phyloP scores from a whole-genome alignment of 2,888 invertebrate genomes.

The Diarsia brunnea region DNA sequence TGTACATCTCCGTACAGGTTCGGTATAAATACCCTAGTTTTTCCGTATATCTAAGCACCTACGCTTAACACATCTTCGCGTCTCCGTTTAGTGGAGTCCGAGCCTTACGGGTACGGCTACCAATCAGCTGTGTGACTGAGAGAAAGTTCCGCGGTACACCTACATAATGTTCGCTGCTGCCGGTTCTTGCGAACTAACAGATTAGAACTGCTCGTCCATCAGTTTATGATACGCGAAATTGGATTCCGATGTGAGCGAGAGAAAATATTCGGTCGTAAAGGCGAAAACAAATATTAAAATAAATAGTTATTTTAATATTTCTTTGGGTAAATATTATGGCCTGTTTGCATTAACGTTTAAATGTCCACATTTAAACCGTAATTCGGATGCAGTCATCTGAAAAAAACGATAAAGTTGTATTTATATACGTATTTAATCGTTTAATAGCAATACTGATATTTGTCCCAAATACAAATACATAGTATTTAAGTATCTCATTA shows the following conservation, averaged over 20 bases:
- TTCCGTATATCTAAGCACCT: too few relatives aligned
- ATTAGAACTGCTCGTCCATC: conserved; percentile 15
- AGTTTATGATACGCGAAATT: conserved; percentile 13
- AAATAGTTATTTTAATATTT: too few relatives aligned
- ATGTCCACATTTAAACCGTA: not conserved
- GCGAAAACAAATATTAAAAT: too few relatives aligned
- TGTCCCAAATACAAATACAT: not conserved
- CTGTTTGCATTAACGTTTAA: not conserved
- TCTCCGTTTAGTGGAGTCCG: too few relatives aligned
- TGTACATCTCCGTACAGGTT: too few relatives aligned
- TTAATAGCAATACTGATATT: not conserved
- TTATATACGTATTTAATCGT: not conserved
- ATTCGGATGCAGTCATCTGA: not conserved
- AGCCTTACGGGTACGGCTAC: conserved; percentile 27
- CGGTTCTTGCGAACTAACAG: conserved; percentile 32
- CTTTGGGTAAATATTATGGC: not conserved
- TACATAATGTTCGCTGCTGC: conserved; percentile 48
- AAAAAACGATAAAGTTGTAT: not conserved
- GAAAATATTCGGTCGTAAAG: not conserved
- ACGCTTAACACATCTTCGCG: too few relatives aligned
- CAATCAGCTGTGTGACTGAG: conserved; percentile 54
- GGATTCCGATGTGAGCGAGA: not conserved
- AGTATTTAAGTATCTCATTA: not conserved
- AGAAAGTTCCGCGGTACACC: conserved; percentile 59
- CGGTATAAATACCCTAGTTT: too few relatives aligned